Evolutionary conservation across 2,888 invertebrate species (phyloP), one percentile per base, ranked within the genome.

Genomic region (Diplazon laetatorius): DNA sequence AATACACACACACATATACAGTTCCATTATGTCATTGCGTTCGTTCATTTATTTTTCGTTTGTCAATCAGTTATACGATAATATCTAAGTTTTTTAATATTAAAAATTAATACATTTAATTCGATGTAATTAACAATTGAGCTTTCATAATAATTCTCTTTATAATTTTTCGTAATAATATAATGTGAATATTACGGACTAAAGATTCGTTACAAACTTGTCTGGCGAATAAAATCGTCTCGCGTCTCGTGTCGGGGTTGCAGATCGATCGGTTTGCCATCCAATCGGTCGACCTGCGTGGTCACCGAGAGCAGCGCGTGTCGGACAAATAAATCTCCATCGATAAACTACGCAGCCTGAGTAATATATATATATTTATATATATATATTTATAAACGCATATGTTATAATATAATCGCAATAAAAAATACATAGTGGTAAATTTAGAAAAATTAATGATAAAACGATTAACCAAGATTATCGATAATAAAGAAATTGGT

Each of bases 111-210:
- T 75, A 71, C 57, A 71, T 68, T 68, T 75, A 22, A 39, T 74
- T 78, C 66, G 42, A 46, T 75, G 60, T 52, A 72, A 71, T 60
- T 57, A 68, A 78, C 71, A 75, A 71, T 68, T 78, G 78, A 78
- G 78, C 78, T 78, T 78, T 55, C 75, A 57, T 75, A 68, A 48
- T 78, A 68, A 48, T 78, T 78, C 48, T 50, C 66, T 75, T n/a
- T n/a, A 70, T 71, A 60, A 42, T 75, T 62, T 16, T 73, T 46
- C 22, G 48, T 68, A 76, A 69, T 22, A 52, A 57, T n/a, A 48
- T 42, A 50, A n/a, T 62, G 60, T 59, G 37, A 52, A 73, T 37
- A 22, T 65, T 66, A 55, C 35, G 44, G 20, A 12, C 52, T 66
- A 75, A 18, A 37, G 20, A 48, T 74, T 75, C 55, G 48, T 66